A percentile compares a stretch with the other conserved stretches of the same genome.
phyloP scores from a whole-genome alignment of 2,888 invertebrate species.

The Danaus chrysippus region DNA sequence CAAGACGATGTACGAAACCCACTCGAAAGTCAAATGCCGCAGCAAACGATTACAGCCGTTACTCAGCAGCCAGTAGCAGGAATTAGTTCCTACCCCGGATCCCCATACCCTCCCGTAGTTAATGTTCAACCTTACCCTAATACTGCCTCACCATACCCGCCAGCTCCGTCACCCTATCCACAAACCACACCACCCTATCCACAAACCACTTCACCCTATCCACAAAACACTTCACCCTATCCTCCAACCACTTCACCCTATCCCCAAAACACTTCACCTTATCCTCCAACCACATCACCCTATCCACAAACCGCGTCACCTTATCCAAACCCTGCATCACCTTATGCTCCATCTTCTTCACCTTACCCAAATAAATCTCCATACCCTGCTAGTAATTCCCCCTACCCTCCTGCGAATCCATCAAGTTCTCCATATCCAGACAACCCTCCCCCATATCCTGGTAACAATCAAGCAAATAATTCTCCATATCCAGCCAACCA shows the following conservation, averaged over 20 bases:
- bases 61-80: slow-evolving; percentile 42
- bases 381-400: slow-evolving; percentile 23
- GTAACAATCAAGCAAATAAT: slow-evolving; percentile 8
- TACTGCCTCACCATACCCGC: slow-evolving; percentile 15
- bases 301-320: slow-evolving; percentile 21
- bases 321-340: slow-evolving; percentile 15
- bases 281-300: slow-evolving; percentile 25
- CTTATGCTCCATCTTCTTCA: slow-evolving; percentile 25
- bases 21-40: slow-evolving; percentile 42
- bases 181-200: slow-evolving; percentile 34
- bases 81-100: slow-evolving; percentile 29
- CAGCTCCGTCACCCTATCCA: slow-evolving; percentile 36
- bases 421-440: slow-evolving; percentile 22
- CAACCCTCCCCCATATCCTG: slow-evolving; percentile 22
- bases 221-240: slow-evolving; percentile 30
- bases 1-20: slow-evolving; percentile 45
- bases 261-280: slow-evolving; percentile 31
- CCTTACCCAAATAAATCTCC: slow-evolving; percentile 25
- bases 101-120: slow-evolving; percentile 23
- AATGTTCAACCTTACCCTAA: slow-evolving; percentile 37
- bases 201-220: slow-evolving; percentile 29
- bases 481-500: slow-evolving; percentile 24
- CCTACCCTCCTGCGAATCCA: slow-evolving; percentile 25
- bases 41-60: slow-evolving; percentile 29
- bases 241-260: slow-evolving; percentile 34